Percentiles rank a stretch among this genome's conserved stretches.
These are phyloP conservation scores for Gymnopithys bicolor DNA, from an alignment of 2,797 vertebrate genomes.

Conservation along the genomic window DNA sequence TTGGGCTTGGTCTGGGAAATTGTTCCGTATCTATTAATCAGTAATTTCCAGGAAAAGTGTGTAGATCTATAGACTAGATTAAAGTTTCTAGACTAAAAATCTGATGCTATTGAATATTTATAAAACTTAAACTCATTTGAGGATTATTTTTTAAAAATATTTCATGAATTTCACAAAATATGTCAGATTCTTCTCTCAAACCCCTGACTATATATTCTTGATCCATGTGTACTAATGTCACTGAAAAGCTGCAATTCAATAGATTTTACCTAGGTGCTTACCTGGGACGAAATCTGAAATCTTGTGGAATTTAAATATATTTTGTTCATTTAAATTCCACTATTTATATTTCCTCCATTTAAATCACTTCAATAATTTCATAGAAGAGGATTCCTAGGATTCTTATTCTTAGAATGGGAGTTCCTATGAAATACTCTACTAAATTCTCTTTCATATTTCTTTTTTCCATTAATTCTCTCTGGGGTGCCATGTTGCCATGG, in stretches of 20 bases:
- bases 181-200: neutral
- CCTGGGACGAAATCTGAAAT: neutral
- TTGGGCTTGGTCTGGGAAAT: neutral
- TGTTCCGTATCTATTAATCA: neutral
- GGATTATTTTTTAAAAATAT: accelerated
- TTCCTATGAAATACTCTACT: neutral
- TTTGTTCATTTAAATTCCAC: neutral
- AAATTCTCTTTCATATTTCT: neutral
- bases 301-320: neutral
- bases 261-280: neutral
- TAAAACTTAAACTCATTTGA: neutral
- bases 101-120: neutral
- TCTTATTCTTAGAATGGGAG: neutral
- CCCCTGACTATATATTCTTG: neutral
- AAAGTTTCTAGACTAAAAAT: neutral
- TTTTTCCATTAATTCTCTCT: neutral
- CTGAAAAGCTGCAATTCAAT: neutral
- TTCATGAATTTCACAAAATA: neutral
- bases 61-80: neutral
- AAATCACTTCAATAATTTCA: neutral
- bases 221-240: neutral
- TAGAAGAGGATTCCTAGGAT: neutral
- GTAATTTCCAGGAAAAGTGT: neutral
- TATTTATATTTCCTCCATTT: neutral
- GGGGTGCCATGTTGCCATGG: neutral